Evolutionary conservation across 2,797 vertebrate genomes (phyloP).

Genomic region (Gambusia yucatana): DNA sequence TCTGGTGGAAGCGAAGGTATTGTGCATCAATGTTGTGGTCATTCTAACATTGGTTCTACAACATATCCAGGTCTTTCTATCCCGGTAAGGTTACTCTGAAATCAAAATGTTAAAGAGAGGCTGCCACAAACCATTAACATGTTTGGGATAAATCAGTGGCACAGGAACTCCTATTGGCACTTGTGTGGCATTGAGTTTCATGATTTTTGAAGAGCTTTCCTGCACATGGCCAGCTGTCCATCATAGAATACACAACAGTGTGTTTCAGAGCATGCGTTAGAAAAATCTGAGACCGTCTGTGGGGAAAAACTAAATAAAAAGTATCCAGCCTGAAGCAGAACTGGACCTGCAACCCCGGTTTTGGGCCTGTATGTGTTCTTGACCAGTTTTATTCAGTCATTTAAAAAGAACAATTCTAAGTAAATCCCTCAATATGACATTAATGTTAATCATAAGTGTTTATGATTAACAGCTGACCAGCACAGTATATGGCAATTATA

Average conservation of each 20-base stretch:
- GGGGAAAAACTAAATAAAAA: not conserved
- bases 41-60: too few relatives aligned
- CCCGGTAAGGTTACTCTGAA: too few relatives aligned
- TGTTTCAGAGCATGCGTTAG: not conserved
- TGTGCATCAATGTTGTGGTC: not conserved
- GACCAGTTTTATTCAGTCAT: not conserved
- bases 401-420: not conserved
- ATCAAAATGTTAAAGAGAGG: too few relatives aligned
- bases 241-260: not conserved
- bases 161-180: not conserved
- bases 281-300: not conserved
- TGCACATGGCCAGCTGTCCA: not conserved
- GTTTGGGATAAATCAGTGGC: not conserved
- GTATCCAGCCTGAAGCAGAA: not conserved
- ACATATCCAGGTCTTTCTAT: too few relatives aligned
- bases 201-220: not conserved
- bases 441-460: not conserved
- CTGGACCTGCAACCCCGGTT: not conserved
- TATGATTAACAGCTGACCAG: not conserved
- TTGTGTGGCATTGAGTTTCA: not conserved
- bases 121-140: not conserved
- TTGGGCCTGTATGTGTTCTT: not conserved
- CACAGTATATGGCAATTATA: not conserved
- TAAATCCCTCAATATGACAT: not conserved
- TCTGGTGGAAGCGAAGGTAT: constrained; percentile 87